phyloP scores from a whole-genome alignment of 2,888 invertebrate species.

The Clepsis dumicolana region DNA sequence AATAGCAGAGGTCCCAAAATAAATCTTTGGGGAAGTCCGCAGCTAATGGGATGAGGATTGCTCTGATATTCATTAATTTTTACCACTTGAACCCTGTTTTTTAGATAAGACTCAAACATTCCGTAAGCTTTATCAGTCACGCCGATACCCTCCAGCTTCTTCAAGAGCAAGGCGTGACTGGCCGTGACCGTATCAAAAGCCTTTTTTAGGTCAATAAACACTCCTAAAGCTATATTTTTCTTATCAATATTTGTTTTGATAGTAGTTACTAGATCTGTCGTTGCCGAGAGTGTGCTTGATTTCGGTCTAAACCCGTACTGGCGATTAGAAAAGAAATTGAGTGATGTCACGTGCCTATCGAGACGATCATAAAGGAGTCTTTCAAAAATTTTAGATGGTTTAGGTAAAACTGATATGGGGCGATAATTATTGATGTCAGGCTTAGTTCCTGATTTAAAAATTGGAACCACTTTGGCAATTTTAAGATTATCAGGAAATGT shows the following conservation, averaged over 20 bases:
- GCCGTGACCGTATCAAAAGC: slow-evolving; percentile 1
- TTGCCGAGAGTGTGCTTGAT: neutral
- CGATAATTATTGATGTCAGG: no score
- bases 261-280: neutral
- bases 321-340: no score
- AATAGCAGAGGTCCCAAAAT: no score
- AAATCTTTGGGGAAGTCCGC: neutral
- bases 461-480: no score
- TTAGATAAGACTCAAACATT: neutral
- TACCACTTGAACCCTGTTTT: neutral
- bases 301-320: neutral
- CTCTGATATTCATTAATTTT: neutral
- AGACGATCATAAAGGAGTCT: no score
- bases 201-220: neutral
- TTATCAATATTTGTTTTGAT: neutral
- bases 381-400: no score
- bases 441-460: no score
- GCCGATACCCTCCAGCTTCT: neutral
- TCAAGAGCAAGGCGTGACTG: neutral
- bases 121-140: neutral
- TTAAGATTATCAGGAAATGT: no score
- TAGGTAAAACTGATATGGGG: no score
- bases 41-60: neutral
- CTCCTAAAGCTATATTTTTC: neutral
- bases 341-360: no score